These are phyloP conservation scores for Amblyornis subalaris DNA, from an alignment of 2,113 vertebrate species.

Conservation along the genomic window DNA sequence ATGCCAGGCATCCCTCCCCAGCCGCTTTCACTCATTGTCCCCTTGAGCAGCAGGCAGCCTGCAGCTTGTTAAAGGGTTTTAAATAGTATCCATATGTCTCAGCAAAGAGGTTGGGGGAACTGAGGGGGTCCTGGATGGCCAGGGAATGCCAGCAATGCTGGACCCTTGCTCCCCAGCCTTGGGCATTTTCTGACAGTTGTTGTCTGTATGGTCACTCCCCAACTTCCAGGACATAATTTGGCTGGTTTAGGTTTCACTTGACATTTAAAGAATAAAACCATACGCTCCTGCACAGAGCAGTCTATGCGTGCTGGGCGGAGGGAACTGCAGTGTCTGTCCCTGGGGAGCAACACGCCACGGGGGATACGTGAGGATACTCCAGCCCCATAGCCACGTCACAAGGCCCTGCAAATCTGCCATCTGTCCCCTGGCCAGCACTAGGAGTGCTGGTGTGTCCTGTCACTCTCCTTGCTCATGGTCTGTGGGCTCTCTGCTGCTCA, in stretches of 20 bases:
- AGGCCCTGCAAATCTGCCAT: neutral
- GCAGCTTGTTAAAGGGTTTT: conserved; percentile 64
- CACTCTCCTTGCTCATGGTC: neutral
- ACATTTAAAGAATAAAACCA: conserved; percentile 57
- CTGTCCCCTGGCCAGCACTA: neutral
- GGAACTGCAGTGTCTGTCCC: neutral
- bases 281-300: neutral
- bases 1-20: conserved; percentile 64
- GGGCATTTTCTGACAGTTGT: conserved; percentile 65
- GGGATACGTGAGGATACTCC: neutral
- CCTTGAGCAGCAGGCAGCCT: conserved; percentile 58
- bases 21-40: conserved; percentile 31
- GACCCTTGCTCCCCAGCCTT: conserved; percentile 25
- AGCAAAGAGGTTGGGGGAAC: conserved; percentile 17
- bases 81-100: conserved; percentile 75
- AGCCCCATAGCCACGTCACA: neutral
- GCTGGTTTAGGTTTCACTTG: conserved; percentile 58
- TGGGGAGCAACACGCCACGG: neutral
- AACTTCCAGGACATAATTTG: conserved; percentile 31
- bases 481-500: neutral
- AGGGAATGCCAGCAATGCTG: conserved; percentile 72
- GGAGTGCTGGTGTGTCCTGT: neutral
- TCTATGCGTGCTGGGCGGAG: fast-evolving
- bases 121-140: conserved; percentile 26
- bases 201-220: neutral